Evolutionary conservation across 2,113 vertebrate genomes (phyloP), one percentile per base, ranked within the genome.

Genomic region (Phrynosoma blainvillii): DNA sequence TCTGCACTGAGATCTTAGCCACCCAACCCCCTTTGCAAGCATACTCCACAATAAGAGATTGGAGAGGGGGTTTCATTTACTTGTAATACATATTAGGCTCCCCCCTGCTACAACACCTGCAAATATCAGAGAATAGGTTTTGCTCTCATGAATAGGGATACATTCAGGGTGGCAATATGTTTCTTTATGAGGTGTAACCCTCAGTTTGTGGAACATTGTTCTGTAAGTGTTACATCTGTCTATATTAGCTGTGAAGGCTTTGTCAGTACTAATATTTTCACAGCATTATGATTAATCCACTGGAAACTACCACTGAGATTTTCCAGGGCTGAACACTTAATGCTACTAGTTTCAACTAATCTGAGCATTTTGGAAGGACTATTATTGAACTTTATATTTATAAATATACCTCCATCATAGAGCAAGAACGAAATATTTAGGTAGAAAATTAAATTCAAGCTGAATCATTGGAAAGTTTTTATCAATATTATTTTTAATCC

Each of bases 171-270:
- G 87, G 90, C 81, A 88, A 89, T 65, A 87, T 52, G 78, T 85
- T 86, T 91, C 86, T 92, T 90, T 90, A 92, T 94, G 86, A 94
- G 84, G 4, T 78, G 42, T 65, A 93, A 86, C 74, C 25, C 79
- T 4, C 16, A 76, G 88, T 87, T 91, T 87, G 86, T 65, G 75
- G 80, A 52, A 86, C 81, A 88, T 23, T 88, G 83, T 91, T 89
- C 90, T 81, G 92, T 73, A 25, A 93, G 79, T 78, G 59, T 59
- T 89, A 25, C 52, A 87, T 89, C 85, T 14, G 79, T 36, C 87
- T 93, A 86, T 95, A 82, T 90, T 90, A 91, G 32, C 89, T 95
- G 84, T 87, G 83, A 89, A 92, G 90, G 42, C 65, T 92, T 89
- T 89, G 90, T 94, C 81, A 92, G 88, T 42, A 85, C 2, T 66